Conservation (phyloP, 2,113 vertebrate species). For the Asarcornis scutulata region DNA sequence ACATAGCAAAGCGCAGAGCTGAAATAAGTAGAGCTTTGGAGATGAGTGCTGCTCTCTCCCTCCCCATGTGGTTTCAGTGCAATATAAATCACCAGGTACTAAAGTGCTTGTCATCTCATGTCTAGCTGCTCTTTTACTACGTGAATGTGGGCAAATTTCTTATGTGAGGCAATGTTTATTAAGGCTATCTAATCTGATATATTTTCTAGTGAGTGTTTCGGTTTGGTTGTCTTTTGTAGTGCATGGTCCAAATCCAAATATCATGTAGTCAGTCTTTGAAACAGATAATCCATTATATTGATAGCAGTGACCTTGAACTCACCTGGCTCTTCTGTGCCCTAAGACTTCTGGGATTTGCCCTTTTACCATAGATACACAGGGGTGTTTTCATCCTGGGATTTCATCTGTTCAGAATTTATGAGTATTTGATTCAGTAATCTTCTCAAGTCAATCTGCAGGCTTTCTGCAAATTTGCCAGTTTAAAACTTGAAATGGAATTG, state of each 20-base stretch:
- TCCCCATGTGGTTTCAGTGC: accelerated
- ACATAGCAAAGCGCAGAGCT: not conserved
- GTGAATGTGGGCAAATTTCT: not conserved
- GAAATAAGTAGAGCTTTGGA: not conserved
- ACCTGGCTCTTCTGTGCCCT: not conserved
- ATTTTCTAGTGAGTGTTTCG: not conserved
- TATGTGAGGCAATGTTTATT: not conserved
- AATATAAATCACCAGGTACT: not conserved
- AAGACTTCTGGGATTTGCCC: not conserved
- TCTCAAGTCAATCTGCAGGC: not conserved
- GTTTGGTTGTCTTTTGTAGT: not conserved
- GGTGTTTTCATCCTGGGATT: not conserved
- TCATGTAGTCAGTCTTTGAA: not conserved
- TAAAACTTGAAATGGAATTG: not conserved
- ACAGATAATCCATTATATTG: accelerated
- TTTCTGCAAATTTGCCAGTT: not conserved
- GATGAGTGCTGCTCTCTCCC: not conserved
- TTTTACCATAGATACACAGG: not conserved
- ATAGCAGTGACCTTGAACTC: not conserved
- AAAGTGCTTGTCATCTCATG: not conserved
- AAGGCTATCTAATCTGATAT: not conserved
- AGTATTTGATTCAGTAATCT: not conserved
- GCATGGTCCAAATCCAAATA: not conserved
- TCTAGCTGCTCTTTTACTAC: not conserved
- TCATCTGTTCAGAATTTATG: not conserved